Evolutionary conservation across 1,140 invertebrate species (phyloP).

Genomic region (Tribolium madens): DNA sequence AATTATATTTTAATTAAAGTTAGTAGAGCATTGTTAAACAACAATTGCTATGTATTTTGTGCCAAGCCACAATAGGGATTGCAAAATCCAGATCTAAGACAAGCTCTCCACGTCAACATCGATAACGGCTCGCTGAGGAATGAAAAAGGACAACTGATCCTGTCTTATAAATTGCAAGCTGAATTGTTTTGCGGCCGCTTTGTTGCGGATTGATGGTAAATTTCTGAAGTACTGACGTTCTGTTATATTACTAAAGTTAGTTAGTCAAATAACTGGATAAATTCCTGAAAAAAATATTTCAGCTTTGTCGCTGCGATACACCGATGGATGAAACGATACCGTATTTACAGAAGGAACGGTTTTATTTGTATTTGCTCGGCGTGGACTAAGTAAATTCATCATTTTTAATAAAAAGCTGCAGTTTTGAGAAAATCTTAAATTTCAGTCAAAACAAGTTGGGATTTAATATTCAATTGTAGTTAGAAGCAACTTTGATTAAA

Average conservation of each 20-base stretch:
- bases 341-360: not conserved
- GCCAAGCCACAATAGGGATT: not conserved
- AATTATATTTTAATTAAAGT: slow-evolving; percentile 23
- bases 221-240: not conserved
- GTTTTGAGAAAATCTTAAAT: too few relatives aligned
- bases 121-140: not conserved
- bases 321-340: not conserved
- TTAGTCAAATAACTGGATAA: slow-evolving; percentile 8
- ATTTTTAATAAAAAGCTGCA: too few relatives aligned
- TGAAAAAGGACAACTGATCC: not conserved
- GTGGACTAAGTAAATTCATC: not conserved
- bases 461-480: too few relatives aligned
- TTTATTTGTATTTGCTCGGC: not conserved
- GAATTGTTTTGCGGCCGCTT: slow-evolving; percentile 32
- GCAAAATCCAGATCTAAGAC: not conserved
- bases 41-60: slow-evolving; percentile 22
- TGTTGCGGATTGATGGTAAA: slow-evolving; percentile 4
- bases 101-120: not conserved
- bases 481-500: too few relatives aligned
- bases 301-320: not conserved
- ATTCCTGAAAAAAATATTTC: slow-evolving; percentile 4
- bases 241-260: slow-evolving; percentile 19
- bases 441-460: too few relatives aligned
- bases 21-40: not conserved
- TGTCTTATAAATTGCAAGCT: slow-evolving; percentile 13